A percentile compares a stretch with the other conserved stretches of the same genome.
phyloP scores from a whole-genome alignment of 2,797 vertebrate species.

The Scolopax rusticola region DNA sequence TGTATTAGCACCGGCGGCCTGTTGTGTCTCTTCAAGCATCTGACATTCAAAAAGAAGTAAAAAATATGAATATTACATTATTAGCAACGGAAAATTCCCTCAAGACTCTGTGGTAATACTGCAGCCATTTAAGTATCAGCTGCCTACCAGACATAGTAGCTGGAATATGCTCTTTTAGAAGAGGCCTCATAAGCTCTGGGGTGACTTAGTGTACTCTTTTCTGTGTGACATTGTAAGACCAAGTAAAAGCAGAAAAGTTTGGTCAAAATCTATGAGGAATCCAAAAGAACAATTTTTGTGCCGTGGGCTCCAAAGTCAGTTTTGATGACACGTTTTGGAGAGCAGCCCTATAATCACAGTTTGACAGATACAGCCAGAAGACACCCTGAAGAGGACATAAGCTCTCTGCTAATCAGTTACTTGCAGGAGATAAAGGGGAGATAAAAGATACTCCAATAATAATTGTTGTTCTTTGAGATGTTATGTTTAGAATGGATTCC shows the following conservation, averaged over 20 bases:
- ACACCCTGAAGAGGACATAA: background rate
- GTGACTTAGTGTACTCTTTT: background rate
- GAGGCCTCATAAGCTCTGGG: background rate
- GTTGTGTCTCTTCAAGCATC: background rate
- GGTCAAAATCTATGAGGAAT: background rate
- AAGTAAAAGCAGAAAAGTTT: background rate
- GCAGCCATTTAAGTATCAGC: background rate
- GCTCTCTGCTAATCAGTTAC: background rate
- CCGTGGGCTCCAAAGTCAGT: background rate
- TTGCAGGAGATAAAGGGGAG: background rate
- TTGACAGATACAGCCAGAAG: background rate
- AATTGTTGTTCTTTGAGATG: background rate
- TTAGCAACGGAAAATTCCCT: background rate
- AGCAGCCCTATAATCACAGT: background rate
- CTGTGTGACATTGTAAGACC: background rate
- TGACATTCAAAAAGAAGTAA: background rate
- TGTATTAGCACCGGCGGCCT: background rate
- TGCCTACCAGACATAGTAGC: background rate
- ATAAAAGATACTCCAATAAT: background rate
- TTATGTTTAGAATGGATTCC: background rate
- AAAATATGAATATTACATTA: background rate
- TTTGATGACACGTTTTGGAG: background rate
- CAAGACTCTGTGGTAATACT: background rate
- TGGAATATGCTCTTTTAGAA: background rate
- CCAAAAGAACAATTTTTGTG: background rate